Percentiles rank a stretch among this genome's conserved stretches.
Evolutionary conservation across 2,113 vertebrate species (phyloP).

Genomic region (Sciurus niger): DNA sequence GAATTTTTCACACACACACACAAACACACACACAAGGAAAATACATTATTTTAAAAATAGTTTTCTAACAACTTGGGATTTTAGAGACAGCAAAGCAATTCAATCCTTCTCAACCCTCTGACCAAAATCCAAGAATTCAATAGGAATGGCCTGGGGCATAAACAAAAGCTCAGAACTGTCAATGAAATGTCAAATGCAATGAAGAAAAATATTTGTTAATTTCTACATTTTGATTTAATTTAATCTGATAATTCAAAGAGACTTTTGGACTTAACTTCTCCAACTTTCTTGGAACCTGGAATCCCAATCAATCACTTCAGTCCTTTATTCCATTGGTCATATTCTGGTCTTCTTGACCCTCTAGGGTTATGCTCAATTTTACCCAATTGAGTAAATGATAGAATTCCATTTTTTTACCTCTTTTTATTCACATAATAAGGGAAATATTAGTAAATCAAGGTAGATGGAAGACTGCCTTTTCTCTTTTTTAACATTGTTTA

Average conservation of each 20-base stretch:
- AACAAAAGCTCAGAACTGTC: conserved; percentile 39
- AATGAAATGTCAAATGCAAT: conserved; percentile 30
- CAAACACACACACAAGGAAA: not conserved
- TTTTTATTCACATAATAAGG: not conserved
- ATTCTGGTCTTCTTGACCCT: not conserved
- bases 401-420: not conserved
- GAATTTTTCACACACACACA: not conserved
- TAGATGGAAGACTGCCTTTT: not conserved
- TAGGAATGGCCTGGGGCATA: conserved; percentile 46
- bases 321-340: not conserved
- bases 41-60: conserved; percentile 11
- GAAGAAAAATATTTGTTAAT: not conserved
- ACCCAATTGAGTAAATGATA: not conserved
- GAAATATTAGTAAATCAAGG: not conserved
- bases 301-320: not conserved
- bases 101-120: not conserved
- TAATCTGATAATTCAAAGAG: conserved; percentile 38
- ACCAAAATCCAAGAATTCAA: conserved; percentile 45
- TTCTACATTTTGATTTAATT: conserved; percentile 52
- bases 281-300: not conserved
- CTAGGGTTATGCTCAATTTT: not conserved
- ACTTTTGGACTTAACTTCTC: not conserved
- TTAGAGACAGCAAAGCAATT: conserved; percentile 52
- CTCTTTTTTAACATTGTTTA: not conserved
- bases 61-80: conserved; percentile 41